These are phyloP conservation scores for Morelia viridis DNA, from an alignment of 2,797 vertebrate genomes.

Conservation along the genomic window DNA sequence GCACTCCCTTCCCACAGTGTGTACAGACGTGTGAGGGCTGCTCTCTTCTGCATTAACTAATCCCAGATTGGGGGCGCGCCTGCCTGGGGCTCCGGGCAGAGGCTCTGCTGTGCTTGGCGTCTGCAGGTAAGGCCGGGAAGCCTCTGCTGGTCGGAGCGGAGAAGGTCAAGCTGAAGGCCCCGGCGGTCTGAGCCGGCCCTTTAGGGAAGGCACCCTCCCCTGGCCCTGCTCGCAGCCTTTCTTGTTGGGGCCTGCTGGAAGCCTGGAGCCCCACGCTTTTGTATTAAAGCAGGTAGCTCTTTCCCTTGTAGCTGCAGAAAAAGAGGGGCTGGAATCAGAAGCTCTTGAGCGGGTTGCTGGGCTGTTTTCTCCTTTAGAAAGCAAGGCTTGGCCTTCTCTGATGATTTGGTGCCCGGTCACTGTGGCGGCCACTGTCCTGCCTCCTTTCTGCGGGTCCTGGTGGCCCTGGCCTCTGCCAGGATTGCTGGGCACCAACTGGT, in stretches of 20 bases:
- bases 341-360: neutral
- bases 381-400: no score
- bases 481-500: neutral
- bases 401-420: no score
- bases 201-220: neutral
- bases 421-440: accelerated
- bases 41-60: neutral
- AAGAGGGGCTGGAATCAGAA: neutral
- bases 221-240: neutral
- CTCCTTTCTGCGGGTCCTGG: neutral
- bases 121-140: neutral
- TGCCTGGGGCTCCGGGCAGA: neutral
- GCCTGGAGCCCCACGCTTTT: neutral
- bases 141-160: neutral
- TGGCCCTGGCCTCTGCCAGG: neutral
- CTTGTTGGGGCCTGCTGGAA: neutral
- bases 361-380: neutral
- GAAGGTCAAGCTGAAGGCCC: neutral
- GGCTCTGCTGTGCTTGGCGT: neutral
- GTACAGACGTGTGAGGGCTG: neutral
- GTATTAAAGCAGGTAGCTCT: no score
- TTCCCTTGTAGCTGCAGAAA: neutral
- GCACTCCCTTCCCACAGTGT: neutral
- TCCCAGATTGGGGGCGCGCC: neutral
- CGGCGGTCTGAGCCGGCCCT: neutral